Conservation (phyloP, 2,888 invertebrate species). For the Athalia rosae region DNA sequence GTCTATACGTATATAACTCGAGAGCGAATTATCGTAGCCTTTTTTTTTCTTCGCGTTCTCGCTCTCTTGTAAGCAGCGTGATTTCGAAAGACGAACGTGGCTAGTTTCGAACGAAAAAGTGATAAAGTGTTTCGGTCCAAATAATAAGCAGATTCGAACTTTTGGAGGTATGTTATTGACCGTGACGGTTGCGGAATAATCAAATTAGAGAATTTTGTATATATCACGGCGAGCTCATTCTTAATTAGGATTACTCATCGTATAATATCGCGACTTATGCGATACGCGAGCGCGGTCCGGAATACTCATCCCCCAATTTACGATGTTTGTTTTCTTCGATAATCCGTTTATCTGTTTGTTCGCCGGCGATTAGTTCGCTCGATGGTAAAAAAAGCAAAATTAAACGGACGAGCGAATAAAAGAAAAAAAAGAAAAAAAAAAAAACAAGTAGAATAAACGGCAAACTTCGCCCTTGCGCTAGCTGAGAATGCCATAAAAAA, state of each 20-base stretch:
- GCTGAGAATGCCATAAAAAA: neutral
- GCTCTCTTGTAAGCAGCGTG: too few relatives aligned
- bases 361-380: slow-evolving; percentile 16
- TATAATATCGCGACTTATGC: slow-evolving; percentile 7
- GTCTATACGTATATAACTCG: slow-evolving; percentile 7
- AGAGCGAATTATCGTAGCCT: neutral
- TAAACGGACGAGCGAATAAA: too few relatives aligned
- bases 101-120: too few relatives aligned
- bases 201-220: slow-evolving; percentile 18
- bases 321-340: slow-evolving; percentile 8
- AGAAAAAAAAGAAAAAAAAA: neutral
- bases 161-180: slow-evolving; percentile 30
- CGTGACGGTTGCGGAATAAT: slow-evolving; percentile 33
- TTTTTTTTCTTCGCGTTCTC: too few relatives aligned
- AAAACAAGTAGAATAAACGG: neutral
- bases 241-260: slow-evolving; percentile 8
- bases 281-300: neutral
- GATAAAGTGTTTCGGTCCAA: too few relatives aligned
- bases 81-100: too few relatives aligned
- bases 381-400: too few relatives aligned
- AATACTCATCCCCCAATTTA: neutral
- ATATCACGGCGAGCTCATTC: slow-evolving; percentile 13
- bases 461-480: neutral
- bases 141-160: slow-evolving; percentile 21
- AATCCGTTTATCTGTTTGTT: neutral